Base-by-base conservation (phyloP, 2,888 invertebrate species). In the Pinctada fucata region DNA sequence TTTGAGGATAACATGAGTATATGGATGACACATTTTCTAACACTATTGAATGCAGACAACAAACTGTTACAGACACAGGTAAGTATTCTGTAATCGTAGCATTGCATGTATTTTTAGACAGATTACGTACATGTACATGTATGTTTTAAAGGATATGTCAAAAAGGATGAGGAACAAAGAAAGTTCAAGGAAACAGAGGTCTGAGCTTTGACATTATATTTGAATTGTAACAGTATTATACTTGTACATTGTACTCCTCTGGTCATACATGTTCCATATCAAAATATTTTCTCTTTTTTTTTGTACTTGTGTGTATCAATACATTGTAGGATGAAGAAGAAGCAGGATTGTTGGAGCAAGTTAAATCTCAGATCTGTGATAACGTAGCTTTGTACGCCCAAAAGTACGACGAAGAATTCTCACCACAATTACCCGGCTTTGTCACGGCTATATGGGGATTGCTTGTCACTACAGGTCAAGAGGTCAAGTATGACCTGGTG, bases 341-440 rank as follows among this genome's bases (percentile, higher is more conserved):
- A 87, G 95, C 97, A 0, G 97, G 98, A 0, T 94, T 97, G 1
- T 93, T 98, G 90, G 98, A 99, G 91, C 96, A 97, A 89, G 94
- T 99, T 0, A 96, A 97, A 84, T 97, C 98, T 0, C 98, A 99
- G 93, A 96, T 99, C 63, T 99, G 99, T 93, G 98, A 99, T 92
- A 98, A 98, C 91, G 95, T 98, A 10, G 95, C 93, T 0, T 94
- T 99, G 76, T 99, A 99, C 93, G 98, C 99, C 0, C 96, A 97
- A 89, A 98, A 99, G 91, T 99, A 99, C 90, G 98, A 98, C 90
- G 99, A 99, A 92, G 99, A 99, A 91, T 99, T 99, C 92, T 95
- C 95, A 10, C 95, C 96, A 0, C 97, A 96, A 93, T 95, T 99
- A 86, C 96, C 96, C 0, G 95, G 94, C 78, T 99, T 99, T 94